Percentiles rank a stretch among this genome's conserved stretches.
Evolutionary conservation across 2,113 vertebrate species (phyloP).

Genomic region (Urocolius indicus): DNA sequence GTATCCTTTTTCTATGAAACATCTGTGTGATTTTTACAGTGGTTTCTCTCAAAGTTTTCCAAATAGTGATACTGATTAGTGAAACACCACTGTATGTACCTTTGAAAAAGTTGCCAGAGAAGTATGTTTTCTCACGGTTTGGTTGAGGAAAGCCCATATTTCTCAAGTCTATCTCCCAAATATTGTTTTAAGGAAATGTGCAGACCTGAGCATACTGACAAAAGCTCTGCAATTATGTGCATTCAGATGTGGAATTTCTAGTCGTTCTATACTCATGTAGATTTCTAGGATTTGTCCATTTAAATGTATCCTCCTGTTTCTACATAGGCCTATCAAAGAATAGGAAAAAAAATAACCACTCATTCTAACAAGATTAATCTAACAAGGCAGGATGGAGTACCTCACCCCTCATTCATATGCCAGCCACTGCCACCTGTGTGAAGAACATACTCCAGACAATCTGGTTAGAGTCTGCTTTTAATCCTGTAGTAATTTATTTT

Average conservation of each 20-base stretch:
- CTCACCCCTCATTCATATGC: neutral
- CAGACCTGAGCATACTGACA: neutral
- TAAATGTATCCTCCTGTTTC: neutral
- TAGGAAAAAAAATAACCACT: fast-evolving
- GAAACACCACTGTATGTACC: neutral
- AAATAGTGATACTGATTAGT: neutral
- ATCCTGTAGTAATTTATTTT: neutral
- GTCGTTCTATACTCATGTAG: neutral
- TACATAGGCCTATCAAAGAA: neutral
- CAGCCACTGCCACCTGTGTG: neutral
- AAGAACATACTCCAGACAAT: neutral
- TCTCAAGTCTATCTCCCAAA: neutral
- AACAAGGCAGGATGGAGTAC: neutral
- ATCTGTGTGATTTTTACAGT: neutral
- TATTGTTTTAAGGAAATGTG: neutral
- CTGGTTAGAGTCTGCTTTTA: neutral
- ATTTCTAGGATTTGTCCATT: neutral
- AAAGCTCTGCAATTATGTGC: fast-evolving
- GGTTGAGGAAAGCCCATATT: neutral
- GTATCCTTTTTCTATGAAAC: neutral
- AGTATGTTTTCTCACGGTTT: neutral
- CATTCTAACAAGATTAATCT: neutral
- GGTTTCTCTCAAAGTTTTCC: neutral
- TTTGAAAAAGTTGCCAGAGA: neutral
- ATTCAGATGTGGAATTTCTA: neutral